Evolutionary conservation across 2,113 vertebrate species (phyloP), one percentile per base, ranked within the genome.

Genomic region (Pseudopipra pipra): DNA sequence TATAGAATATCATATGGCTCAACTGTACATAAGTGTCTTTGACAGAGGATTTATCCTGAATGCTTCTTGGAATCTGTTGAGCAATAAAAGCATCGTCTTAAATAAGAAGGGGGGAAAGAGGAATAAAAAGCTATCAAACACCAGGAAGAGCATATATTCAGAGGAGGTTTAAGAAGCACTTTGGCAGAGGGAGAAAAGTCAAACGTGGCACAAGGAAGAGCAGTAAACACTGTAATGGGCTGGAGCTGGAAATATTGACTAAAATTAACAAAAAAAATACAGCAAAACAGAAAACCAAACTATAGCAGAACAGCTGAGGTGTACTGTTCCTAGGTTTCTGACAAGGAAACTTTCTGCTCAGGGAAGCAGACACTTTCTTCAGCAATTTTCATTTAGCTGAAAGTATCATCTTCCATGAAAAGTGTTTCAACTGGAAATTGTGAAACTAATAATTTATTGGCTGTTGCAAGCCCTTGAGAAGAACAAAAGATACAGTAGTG

Each of bases 1-100:
- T 86, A 68, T 66, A 88, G 75, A 95, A 74, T 68, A 71, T 90
- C 86, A 92, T 93, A 86, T 27, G 46, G 59, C 61, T 95, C 76
- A 84, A 94, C 79, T 86, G 68, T 92, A 65, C 56, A 3, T 88
- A 92, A 95, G 93, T 93, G 95, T 93, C 85, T 95, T 92, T 94
- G 93, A 97, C 90, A 92, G 51, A 93, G 83, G 90, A 76, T 93
- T 96, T 93, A 56, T 95, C 56, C 92, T 92, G 84, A 95, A 93
- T 92, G 92, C 68, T 81, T 92, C 82, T 90, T 94, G 85, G 95
- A 96, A 58, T 92, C 80, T 65, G 65, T 90, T 86, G 65, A 93
- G 87, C 95, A 80, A 71, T 96, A 93, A 96, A 91, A 95, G 43
- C 65, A n/a, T 55, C 43, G 9, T 84, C 59, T 93, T 95, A 92